A percentile compares a stretch with the other conserved stretches of the same genome.
Evolutionary conservation across 2,888 invertebrate genomes (phyloP).

Genomic region (Drosophila aldrichi): DNA sequence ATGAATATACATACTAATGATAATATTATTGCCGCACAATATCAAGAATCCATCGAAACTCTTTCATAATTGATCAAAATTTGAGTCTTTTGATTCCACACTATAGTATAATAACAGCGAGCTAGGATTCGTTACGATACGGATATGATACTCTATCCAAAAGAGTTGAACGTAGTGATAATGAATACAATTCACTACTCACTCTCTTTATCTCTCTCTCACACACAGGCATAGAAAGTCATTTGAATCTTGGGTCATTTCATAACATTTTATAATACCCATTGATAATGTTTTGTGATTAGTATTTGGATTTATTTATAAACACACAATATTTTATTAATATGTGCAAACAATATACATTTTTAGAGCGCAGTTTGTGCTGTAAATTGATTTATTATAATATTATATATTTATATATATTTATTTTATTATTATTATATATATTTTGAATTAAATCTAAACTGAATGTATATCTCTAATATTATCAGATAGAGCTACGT

Average conservation of each 20-base stretch:
- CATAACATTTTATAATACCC: slow-evolving; percentile 23
- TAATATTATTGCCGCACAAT: not conserved
- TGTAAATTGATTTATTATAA: slow-evolving; percentile 25
- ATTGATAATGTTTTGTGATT: slow-evolving; percentile 50
- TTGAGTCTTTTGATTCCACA: too few relatives aligned
- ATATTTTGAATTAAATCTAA: not conserved
- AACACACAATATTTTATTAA: slow-evolving; percentile 12
- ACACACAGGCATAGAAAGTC: slow-evolving; percentile 2
- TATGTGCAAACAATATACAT: slow-evolving; percentile 14
- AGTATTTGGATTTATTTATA: slow-evolving; percentile 42
- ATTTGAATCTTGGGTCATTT: slow-evolving; percentile 39
- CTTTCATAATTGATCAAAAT: too few relatives aligned
- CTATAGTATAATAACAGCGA: too few relatives aligned
- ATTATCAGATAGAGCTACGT: not conserved
- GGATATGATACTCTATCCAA: too few relatives aligned
- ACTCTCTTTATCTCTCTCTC: not conserved
- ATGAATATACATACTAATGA: not conserved
- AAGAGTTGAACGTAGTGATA: too few relatives aligned
- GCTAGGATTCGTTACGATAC: too few relatives aligned
- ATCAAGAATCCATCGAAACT: not conserved
- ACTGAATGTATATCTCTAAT: slow-evolving; percentile 1
- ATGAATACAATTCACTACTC: not conserved
- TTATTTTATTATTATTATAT: slow-evolving; percentile 10
- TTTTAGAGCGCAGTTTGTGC: slow-evolving; percentile 44
- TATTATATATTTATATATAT: too few relatives aligned